A percentile compares a stretch with the other conserved stretches of the same genome.
Evolutionary conservation across 2,797 vertebrate species (phyloP).

Genomic region (Silurus lanzhouensis): DNA sequence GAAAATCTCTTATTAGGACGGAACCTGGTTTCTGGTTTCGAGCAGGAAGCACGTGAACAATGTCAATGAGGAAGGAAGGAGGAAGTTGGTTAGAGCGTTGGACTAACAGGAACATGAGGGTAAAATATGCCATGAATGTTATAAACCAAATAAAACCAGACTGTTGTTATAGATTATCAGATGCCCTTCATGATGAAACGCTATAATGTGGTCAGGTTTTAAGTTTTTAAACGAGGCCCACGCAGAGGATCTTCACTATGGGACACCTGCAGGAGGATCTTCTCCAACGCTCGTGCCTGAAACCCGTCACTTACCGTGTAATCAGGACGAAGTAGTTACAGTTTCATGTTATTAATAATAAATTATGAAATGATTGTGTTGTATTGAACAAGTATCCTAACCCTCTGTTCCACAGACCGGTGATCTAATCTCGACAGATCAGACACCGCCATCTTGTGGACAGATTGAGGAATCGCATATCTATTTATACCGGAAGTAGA

Average conservation of each 20-base stretch:
- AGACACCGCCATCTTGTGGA: slow-evolving; percentile 27
- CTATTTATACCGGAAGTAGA: not conserved
- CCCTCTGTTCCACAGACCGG: no score
- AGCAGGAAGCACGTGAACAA: no score
- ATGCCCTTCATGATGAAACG: not conserved
- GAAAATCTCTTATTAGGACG: no score
- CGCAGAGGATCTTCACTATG: no score
- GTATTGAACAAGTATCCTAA: no score
- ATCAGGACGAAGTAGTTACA: no score
- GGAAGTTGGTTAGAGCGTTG: not conserved
- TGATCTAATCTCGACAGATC: not conserved
- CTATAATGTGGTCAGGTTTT: not conserved
- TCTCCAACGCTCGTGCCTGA: no score
- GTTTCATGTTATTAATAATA: no score
- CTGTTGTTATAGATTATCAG: not conserved
- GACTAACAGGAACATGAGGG: not conserved
- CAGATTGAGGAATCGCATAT: not conserved
- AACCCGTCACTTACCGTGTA: no score
- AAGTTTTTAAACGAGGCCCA: not conserved
- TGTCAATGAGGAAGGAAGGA: not conserved
- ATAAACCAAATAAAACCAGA: not conserved
- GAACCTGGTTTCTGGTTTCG: no score
- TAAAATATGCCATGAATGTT: not conserved
- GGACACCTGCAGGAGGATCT: no score
- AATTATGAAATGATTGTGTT: no score